phyloP scores from a whole-genome alignment of 2,888 invertebrate genomes.

The Mythimna albipuncta region DNA sequence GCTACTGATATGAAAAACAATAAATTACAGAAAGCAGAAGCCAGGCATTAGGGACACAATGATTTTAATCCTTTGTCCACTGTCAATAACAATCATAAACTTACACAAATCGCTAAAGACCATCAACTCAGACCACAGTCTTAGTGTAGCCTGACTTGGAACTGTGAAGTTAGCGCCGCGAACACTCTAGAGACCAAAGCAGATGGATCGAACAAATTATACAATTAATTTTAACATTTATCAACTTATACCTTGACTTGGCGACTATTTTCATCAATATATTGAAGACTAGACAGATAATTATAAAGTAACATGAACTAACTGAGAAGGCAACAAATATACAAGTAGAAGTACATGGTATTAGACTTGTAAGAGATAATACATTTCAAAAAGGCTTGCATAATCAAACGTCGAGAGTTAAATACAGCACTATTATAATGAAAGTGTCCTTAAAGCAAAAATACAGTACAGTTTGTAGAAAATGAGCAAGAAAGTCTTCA shows the following conservation, averaged over 20 bases:
- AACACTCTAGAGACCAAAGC: constrained; percentile 76
- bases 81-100: not conserved
- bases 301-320: not conserved
- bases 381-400: too few relatives aligned
- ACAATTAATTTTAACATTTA: constrained; percentile 77
- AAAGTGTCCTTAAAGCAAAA: too few relatives aligned
- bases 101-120: constrained; percentile 23
- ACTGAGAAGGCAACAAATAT: not conserved
- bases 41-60: not conserved
- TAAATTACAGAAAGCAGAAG: not conserved
- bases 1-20: not conserved
- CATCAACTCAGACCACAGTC: constrained; percentile 35
- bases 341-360: not conserved
- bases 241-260: constrained; percentile 62
- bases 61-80: not conserved
- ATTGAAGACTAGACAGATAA: not conserved
- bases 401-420: too few relatives aligned
- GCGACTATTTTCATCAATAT: constrained; percentile 20
- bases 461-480: too few relatives aligned
- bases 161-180: constrained; percentile 77
- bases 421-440: too few relatives aligned
- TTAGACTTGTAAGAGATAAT: too few relatives aligned
- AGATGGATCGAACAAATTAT: constrained; percentile 80
- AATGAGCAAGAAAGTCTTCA: too few relatives aligned
- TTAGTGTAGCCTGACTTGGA: constrained; percentile 69